Evolutionary conservation across 92 coral and sea anemone genomes (phyloP).

Genomic region (Epizoanthus ramosus): DNA sequence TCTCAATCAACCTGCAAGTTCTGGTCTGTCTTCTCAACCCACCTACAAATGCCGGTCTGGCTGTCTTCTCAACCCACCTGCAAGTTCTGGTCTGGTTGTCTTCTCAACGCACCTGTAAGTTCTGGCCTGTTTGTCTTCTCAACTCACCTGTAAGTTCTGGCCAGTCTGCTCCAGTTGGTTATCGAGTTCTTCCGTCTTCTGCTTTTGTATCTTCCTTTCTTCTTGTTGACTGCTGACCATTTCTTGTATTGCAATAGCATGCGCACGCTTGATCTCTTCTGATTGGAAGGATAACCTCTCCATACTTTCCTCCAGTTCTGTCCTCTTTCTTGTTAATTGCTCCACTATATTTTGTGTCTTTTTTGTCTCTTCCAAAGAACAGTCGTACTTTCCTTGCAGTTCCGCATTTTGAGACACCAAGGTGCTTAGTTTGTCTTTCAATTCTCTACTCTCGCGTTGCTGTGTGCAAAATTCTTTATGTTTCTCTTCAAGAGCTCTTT

Average conservation of each 20-base stretch:
- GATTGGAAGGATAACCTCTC: conserved; percentile 52
- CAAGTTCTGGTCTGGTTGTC: not conserved
- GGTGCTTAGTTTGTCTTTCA: conserved; percentile 18
- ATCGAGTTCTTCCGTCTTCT: conserved; percentile 40
- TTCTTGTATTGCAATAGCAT: conserved; percentile 54
- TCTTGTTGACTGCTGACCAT: conserved; percentile 57
- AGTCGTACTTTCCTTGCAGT: not conserved
- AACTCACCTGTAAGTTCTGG: conserved; percentile 55
- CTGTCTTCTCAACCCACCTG: not conserved
- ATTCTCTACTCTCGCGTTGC: conserved; percentile 9
- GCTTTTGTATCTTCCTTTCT: conserved; percentile 59
- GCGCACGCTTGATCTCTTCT: conserved; percentile 59
- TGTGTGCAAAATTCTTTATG: not conserved
- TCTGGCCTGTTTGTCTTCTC: not conserved
- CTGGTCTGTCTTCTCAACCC: not conserved
- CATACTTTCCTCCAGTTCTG: conserved; percentile 35
- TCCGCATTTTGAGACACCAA: conserved; percentile 12
- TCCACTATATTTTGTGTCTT: not conserved
- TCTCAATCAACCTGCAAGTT: not conserved
- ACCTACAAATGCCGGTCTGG: no score
- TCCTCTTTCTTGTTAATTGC: not conserved
- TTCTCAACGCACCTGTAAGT: conserved; percentile 38
- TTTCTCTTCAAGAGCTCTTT: conserved; percentile 9
- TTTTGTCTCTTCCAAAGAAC: not conserved
- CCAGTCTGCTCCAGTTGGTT: conserved; percentile 55